Base-by-base conservation (phyloP, 1,140 invertebrate species). In the Streblospio benedicti region DNA sequence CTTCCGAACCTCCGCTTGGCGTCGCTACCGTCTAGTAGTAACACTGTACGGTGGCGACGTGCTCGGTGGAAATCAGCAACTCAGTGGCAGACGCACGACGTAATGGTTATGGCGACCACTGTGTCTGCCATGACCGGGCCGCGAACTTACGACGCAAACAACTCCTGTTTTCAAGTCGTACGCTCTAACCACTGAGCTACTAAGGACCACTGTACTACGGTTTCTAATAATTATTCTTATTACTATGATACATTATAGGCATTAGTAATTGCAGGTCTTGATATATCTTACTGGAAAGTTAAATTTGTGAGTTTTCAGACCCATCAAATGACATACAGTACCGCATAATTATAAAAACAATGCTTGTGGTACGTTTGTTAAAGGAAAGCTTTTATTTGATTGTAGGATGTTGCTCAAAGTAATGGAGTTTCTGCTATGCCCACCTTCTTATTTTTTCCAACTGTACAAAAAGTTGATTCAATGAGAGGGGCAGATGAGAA, bases 381-480 rank as follows among this genome's bases (percentile, higher is more conserved):
- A 38, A 59, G 12, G 18, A 44, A 35, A 20, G 49, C 43, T 32
- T 47, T 57, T 52, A 14, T 63, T 41, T 2, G 25, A 23, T 44
- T 14, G 27, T 59, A 77, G 79, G 90, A 91, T 69, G 90, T 89
- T 30, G 91, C 93, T 1, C 82, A 85, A 25, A 79, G 80, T 23
- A 87, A 97, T 73, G 89, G 89, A 43, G 88, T 99, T 18, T 86
- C 84, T 61, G 90, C 92, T 1, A 97, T 99, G 92, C 96, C 96
- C 5, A 99, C 96, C 4, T 99, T 99, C 73, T 87, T 95, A 61
- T 93, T 98, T 70, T 97, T 92, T 73, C 85, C 87, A 62, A 97
- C 94, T 73, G 84, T 86, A 56, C 61, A 58, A 0, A 73, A 69
- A 58, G 54, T 75, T n/a, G 73, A 75, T 41, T 47, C 45, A 18